Base-by-base conservation (phyloP, 2,888 invertebrate genomes). In the Isoperla grammatica region DNA sequence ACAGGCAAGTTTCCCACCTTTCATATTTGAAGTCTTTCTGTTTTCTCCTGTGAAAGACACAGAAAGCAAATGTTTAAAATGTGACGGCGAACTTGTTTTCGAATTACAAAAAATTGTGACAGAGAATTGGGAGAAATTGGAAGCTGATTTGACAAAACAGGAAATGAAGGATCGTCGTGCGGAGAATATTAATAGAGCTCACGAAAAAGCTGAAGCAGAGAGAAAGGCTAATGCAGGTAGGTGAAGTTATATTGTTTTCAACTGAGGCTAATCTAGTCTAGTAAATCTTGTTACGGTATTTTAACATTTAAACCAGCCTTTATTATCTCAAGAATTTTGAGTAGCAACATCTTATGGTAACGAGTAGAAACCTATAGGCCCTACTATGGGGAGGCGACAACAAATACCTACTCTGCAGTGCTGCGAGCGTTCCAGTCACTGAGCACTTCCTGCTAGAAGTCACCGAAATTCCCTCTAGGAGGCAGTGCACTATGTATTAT, bases 1-100 rank as follows among this genome's bases (percentile, higher is more conserved):
- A 9, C 64, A 81, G 81, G 84, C 84, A 1, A 82, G 85, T 67
- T 88, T 80, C 69, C 81, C 81, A 22, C 87, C 88, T 4, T 88
- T 83, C 70, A 77, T 90, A 59, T 86, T 90, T 69, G 92, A 92
- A 77, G 76, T 83, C 42, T 84, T 89, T 70, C 75, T 89, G n/a
- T 74, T 78, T 64, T 74, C 80, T 57, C 73, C 80, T 8, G 81
- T 91, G 1, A 75, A 85, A 67, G 82, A 81, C 57, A 75, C 77
- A 15, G 76, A 77, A 65, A 87, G 88, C 69, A 80, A 78, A 65
- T 88, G 87, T 67, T 80, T 81, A 2, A 73, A 88, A 29, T 79
- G 82, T 43, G 79, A 84, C 49, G 79, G 80, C 23, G 75, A 81
- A 55, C 82, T 87, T 17, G 71, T 84, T 13, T 81, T 90, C 69